phyloP scores from a whole-genome alignment of 2,888 invertebrate genomes.

The Zhuqinia jingwanae region DNA sequence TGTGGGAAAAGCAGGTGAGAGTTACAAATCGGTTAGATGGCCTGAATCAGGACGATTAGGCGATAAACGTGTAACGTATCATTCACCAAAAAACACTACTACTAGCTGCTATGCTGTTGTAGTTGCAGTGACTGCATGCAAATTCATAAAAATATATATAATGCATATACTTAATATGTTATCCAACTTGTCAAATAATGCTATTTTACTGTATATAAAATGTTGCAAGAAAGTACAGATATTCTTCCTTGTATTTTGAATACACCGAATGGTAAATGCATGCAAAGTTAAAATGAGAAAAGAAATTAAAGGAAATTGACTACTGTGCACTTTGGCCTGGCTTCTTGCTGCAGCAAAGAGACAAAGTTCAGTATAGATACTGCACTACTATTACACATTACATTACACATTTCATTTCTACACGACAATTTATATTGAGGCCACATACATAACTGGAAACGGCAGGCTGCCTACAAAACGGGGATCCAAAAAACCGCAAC shows the following conservation, averaged over 20 bases:
- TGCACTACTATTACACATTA: not conserved
- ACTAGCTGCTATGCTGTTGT: too few species aligned
- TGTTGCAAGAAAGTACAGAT: too few species aligned
- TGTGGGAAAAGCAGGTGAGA: not conserved
- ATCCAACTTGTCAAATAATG: too few species aligned
- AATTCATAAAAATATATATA: not conserved
- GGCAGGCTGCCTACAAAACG: not conserved
- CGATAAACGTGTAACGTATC: not conserved
- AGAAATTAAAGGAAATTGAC: not conserved
- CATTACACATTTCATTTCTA: too few species aligned
- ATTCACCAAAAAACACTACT: not conserved
- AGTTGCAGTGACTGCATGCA: not conserved
- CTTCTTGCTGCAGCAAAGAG: not conserved
- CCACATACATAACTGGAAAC: not conserved
- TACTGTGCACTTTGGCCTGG: not conserved
- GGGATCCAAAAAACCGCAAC: conserved; percentile 44
- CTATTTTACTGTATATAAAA: too few species aligned
- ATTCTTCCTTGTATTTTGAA: not conserved
- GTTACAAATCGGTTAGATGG: conserved; percentile 20
- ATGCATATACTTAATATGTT: not conserved
- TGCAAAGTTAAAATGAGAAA: not conserved
- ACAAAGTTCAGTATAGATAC: not conserved
- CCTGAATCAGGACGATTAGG: not conserved
- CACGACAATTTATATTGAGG: not conserved
- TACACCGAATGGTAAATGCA: not conserved